Percentiles rank a stretch among this genome's conserved stretches.
phyloP scores from a whole-genome alignment of 2,113 vertebrate genomes.

The Alouatta palliata region DNA sequence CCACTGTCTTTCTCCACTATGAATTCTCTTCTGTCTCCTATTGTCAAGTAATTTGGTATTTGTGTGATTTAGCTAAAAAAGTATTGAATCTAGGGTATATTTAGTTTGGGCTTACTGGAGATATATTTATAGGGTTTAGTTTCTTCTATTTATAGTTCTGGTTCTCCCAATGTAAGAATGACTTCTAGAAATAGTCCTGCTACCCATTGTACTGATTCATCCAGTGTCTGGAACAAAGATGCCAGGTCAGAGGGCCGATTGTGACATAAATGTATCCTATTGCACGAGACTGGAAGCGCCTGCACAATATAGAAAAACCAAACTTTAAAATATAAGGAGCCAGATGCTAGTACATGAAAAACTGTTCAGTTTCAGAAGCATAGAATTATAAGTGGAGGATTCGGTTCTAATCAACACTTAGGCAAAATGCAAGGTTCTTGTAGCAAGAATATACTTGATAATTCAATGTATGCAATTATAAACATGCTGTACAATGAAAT shows the following conservation, averaged over 20 bases:
- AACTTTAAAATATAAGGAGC: slow-evolving; percentile 8
- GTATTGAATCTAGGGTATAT: not conserved
- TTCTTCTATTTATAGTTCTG: not conserved
- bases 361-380: not conserved
- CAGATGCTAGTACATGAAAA: not conserved
- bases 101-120: not conserved
- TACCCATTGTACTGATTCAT: not conserved
- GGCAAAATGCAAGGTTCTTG: not conserved
- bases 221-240: not conserved
- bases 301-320: not conserved
- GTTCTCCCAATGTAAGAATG: not conserved
- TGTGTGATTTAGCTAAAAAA: not conserved
- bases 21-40: not conserved
- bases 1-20: not conserved
- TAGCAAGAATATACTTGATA: not conserved
- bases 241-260: not conserved
- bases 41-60: not conserved
- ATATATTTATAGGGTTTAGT: not conserved
- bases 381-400: not conserved
- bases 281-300: not conserved
- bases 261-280: not conserved
- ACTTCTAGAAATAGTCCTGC: slow-evolving; percentile 13
- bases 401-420: not conserved
- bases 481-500: not conserved
- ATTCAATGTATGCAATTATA: not conserved